Conservation (phyloP, 2,113 vertebrate genomes). For the Mobula hypostoma region DNA sequence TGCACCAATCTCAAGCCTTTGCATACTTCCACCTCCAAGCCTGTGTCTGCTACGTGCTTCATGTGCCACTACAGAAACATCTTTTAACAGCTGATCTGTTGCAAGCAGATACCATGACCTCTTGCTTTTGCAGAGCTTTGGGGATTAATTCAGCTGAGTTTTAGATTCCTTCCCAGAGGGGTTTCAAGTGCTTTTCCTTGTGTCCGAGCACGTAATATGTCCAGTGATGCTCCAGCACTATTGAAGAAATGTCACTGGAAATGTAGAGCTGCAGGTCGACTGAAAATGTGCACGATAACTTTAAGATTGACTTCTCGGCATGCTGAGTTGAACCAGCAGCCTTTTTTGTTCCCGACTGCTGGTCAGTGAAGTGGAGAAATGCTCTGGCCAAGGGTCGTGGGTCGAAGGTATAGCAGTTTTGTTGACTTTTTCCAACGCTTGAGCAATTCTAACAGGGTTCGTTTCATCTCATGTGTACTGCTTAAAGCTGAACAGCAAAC, state of each 20-base stretch:
- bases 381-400: constrained; percentile 52
- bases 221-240: constrained; percentile 45
- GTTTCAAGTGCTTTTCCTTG: constrained; percentile 54
- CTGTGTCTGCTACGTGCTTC: constrained; percentile 35
- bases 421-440: neutral
- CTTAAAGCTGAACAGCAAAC: neutral
- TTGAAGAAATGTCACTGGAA: neutral
- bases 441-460: neutral
- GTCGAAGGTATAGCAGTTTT: constrained; percentile 56
- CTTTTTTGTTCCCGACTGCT: constrained; percentile 51
- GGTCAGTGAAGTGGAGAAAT: constrained; percentile 54
- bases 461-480: neutral
- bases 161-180: constrained; percentile 61
- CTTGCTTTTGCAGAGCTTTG: constrained; percentile 53
- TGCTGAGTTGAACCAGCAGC: constrained; percentile 55
- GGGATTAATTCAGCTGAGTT: constrained; percentile 66
- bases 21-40: constrained; percentile 1
- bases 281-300: constrained; percentile 45
- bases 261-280: neutral
- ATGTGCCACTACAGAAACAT: constrained; percentile 49
- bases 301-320: constrained; percentile 57
- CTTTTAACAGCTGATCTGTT: constrained; percentile 46
- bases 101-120: constrained; percentile 50
- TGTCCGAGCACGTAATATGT: constrained; percentile 39
- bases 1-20: neutral